A percentile compares a stretch with the other conserved stretches of the same genome.
phyloP scores from a whole-genome alignment of 2,113 vertebrate species.

The Sylvia atricapilla region DNA sequence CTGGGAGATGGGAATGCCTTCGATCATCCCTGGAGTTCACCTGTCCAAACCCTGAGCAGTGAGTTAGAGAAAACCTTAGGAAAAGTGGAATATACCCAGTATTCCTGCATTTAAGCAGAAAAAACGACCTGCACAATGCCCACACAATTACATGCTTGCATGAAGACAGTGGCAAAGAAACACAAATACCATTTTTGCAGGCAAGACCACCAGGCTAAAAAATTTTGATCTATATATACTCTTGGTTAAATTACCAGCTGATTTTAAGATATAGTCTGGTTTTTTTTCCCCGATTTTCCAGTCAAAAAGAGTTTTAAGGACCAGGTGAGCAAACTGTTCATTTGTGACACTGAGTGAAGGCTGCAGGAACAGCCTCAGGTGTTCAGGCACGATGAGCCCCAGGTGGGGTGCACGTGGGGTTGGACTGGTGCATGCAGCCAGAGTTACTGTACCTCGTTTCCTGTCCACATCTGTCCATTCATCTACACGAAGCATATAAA shows the following conservation, averaged over 20 bases:
- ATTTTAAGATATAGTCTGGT: not conserved
- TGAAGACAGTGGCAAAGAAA: not conserved
- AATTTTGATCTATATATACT: not conserved
- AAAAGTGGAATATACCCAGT: not conserved
- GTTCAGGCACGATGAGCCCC: not conserved
- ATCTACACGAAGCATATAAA: conserved; percentile 84
- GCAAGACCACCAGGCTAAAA: not conserved
- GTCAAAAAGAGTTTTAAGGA: not conserved
- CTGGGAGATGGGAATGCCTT: not conserved
- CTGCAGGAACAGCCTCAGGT: conserved; percentile 5
- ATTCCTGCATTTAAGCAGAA: not conserved
- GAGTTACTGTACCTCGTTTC: conserved; percentile 89
- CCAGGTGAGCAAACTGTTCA: not conserved
- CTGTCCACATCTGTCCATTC: conserved; percentile 97
- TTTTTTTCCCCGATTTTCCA: not conserved
- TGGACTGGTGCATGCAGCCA: conserved; percentile 69
- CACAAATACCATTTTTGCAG: not conserved
- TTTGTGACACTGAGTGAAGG: not conserved
- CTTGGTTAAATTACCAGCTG: not conserved
- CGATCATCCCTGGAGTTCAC: not conserved
- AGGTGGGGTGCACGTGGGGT: conserved; percentile 39
- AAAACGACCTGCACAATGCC: not conserved
- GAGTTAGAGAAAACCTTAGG: not conserved
- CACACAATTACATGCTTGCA: conserved; percentile 1
- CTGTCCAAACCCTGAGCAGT: not conserved